Evolutionary conservation across 2,113 vertebrate species (phyloP).

Genomic region (Serilophus lunatus): DNA sequence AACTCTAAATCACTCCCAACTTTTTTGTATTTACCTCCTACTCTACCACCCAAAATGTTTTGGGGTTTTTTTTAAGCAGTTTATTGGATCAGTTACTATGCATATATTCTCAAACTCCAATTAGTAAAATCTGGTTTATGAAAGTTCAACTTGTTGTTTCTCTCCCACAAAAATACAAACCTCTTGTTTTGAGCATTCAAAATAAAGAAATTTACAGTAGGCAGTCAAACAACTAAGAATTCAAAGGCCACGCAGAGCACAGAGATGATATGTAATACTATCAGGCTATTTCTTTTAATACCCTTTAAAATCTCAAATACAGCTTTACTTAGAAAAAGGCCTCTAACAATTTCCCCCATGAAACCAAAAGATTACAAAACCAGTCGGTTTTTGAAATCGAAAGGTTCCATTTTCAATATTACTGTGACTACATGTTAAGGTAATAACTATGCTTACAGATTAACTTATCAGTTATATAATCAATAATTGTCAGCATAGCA

Average conservation of each 20-base stretch:
- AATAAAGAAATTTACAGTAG: background rate
- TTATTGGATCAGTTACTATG: background rate
- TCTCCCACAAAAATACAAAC: background rate
- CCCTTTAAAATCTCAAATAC: background rate
- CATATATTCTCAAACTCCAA: background rate
- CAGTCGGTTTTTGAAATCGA: background rate
- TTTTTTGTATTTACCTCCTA: background rate
- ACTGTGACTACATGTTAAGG: background rate
- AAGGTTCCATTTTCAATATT: background rate
- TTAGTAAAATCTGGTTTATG: background rate
- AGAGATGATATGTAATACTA: background rate
- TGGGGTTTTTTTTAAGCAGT: background rate
- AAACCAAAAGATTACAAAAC: background rate
- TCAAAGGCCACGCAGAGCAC: background rate
- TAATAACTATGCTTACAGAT: background rate
- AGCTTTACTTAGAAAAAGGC: background rate
- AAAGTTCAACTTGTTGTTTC: background rate
- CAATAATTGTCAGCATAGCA: background rate
- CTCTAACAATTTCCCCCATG: accelerated
- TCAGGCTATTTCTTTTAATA: background rate
- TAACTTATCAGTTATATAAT: background rate
- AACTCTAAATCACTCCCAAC: background rate
- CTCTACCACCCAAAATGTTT: background rate
- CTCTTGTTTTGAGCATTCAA: background rate
- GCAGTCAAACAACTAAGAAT: background rate